These are phyloP conservation scores for Anthoscopus minutus DNA, from an alignment of 2,113 vertebrate species.

Conservation along the genomic window DNA sequence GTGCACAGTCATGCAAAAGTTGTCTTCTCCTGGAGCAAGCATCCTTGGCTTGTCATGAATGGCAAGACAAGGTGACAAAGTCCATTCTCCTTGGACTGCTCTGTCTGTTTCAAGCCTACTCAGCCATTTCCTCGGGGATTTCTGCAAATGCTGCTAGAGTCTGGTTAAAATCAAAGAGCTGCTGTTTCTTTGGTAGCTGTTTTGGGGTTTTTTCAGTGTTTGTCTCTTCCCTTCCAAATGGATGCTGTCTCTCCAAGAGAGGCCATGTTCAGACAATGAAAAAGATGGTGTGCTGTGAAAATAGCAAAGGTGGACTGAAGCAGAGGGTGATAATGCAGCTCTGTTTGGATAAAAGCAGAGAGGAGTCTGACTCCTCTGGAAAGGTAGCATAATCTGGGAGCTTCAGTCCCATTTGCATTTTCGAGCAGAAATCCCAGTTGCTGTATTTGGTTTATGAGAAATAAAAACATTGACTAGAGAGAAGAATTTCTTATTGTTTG, in stretches of 20 bases:
- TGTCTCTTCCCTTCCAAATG: background rate
- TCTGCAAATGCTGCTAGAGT: background rate
- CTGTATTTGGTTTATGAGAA: background rate
- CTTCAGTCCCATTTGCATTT: background rate
- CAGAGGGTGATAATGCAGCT: background rate
- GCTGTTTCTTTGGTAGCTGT: background rate
- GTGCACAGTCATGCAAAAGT: background rate
- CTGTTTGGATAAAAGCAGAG: background rate
- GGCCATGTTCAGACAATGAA: background rate
- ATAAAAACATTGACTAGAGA: background rate
- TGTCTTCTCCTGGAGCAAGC: background rate
- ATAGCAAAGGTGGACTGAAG: background rate
- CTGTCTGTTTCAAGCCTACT: background rate
- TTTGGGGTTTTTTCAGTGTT: background rate
- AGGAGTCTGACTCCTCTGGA: background rate
- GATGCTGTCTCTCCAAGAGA: background rate
- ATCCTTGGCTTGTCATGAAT: background rate
- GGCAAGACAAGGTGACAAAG: background rate
- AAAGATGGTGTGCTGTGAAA: background rate
- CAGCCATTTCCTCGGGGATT: background rate
- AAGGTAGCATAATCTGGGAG: background rate
- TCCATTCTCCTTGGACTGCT: background rate
- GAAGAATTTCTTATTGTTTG: background rate
- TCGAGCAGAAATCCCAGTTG: background rate
- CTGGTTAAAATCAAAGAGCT: background rate